Conservation (phyloP, 2,888 invertebrate genomes). For the Gasteruption jaculator region DNA sequence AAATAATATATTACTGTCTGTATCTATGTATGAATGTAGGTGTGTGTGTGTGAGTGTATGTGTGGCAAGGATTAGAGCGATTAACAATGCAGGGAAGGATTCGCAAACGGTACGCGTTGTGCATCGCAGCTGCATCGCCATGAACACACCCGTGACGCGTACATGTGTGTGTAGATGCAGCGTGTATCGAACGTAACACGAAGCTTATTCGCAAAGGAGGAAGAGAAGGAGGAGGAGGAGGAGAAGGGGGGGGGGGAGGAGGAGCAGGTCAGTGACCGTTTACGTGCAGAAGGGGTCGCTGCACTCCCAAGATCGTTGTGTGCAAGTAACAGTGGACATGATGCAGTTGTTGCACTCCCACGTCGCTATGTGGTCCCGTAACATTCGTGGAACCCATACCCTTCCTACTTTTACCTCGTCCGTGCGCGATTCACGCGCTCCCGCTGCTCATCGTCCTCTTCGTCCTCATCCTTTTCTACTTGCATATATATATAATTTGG, state of each 20-base stretch:
- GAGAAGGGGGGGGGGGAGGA: constrained; percentile 26
- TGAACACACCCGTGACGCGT: too few relatives aligned
- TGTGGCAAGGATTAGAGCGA: too few relatives aligned
- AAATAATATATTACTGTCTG: too few relatives aligned
- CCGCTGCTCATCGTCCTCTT: constrained; percentile 9
- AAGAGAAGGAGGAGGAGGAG: too few relatives aligned
- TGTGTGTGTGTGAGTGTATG: too few relatives aligned
- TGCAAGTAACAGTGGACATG: constrained; percentile 31
- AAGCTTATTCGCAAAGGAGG: too few relatives aligned
- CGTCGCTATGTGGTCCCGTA: constrained; percentile 51
- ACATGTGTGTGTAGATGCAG: too few relatives aligned
- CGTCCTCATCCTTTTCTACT: constrained; percentile 13
- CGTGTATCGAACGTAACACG: too few relatives aligned
- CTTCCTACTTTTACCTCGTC: constrained; percentile 19
- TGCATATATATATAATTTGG: too few relatives aligned
- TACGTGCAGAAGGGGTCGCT: constrained; percentile 45
- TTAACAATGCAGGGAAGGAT: constrained; percentile 18
- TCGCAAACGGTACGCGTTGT: constrained; percentile 21
- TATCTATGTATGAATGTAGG: too few relatives aligned
- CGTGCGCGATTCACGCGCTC: constrained; percentile 19
- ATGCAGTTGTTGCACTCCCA: constrained; percentile 47
- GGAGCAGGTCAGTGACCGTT: constrained; percentile 48
- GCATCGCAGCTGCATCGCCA: constrained; percentile 18
- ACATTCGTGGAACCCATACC: constrained; percentile 47
- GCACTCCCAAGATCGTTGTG: constrained; percentile 40